Evolutionary conservation across 2,797 vertebrate species (phyloP).

Genomic region (Xerus rutilus): DNA sequence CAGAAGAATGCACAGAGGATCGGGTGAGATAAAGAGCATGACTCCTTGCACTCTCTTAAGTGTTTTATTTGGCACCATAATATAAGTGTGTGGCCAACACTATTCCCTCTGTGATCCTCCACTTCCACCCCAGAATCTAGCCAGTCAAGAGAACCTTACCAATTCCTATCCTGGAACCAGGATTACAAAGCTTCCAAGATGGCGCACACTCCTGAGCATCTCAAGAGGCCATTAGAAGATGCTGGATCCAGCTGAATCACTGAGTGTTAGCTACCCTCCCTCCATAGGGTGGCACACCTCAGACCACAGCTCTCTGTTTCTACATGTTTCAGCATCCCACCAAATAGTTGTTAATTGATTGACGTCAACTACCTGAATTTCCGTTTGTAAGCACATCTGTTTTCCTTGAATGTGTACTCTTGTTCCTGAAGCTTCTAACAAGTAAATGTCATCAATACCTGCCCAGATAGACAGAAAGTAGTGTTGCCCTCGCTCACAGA

Average conservation of each 20-base stretch:
- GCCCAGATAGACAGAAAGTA: background rate
- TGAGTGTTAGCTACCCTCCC: accelerated
- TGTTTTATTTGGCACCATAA: background rate
- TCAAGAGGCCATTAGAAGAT: background rate
- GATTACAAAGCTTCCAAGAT: background rate
- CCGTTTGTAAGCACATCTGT: background rate
- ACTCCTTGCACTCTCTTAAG: background rate
- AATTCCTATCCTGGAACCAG: background rate
- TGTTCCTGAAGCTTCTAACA: constrained; percentile 10
- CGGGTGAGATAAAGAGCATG: background rate
- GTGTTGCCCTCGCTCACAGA: background rate
- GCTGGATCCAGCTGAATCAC: too few relatives aligned
- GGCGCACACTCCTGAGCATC: background rate
- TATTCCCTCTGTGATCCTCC: background rate
- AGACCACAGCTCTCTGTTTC: background rate
- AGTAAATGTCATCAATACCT: background rate
- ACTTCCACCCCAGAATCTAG: background rate
- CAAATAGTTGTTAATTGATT: background rate
- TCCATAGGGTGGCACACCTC: background rate
- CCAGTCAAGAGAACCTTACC: background rate
- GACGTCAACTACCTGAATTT: background rate
- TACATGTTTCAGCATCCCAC: background rate
- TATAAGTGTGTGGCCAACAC: background rate
- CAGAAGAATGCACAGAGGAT: background rate
- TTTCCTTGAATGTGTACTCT: background rate